Conservation (phyloP, 2,888 invertebrate species). For the Sturmia bella region DNA sequence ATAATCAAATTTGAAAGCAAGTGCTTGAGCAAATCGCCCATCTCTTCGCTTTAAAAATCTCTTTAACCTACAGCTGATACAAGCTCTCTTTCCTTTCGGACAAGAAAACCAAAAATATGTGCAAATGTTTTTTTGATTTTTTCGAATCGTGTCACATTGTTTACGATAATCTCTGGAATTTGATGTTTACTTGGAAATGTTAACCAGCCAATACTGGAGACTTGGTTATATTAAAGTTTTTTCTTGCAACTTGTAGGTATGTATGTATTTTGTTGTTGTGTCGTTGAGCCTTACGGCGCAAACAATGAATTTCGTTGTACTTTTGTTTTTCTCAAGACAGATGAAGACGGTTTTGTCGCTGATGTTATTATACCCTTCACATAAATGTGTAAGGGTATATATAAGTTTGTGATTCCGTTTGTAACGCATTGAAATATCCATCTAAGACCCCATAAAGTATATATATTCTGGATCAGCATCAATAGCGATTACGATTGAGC, state of each 20-base stretch:
- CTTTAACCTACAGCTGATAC: slow-evolving; percentile 29
- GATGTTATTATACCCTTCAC: too few relatives aligned
- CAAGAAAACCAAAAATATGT: slow-evolving; percentile 7
- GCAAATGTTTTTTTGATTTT: slow-evolving; percentile 3
- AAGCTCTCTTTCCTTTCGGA: slow-evolving; percentile 21
- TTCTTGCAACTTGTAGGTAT: slow-evolving; percentile 8
- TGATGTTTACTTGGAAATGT: slow-evolving; percentile 61
- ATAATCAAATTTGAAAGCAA: neutral
- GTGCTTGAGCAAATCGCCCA: neutral
- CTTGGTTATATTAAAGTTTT: slow-evolving; percentile 48
- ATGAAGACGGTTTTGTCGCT: slow-evolving; percentile 35
- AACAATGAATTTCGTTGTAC: slow-evolving; percentile 50
- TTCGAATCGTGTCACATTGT: slow-evolving; percentile 47
- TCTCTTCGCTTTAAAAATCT: slow-evolving; percentile 11
- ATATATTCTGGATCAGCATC: too few relatives aligned
- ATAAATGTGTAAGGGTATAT: too few relatives aligned
- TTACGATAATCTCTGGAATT: slow-evolving; percentile 53
- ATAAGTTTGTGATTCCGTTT: too few relatives aligned
- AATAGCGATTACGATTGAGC: too few relatives aligned
- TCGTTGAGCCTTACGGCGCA: slow-evolving; percentile 5
- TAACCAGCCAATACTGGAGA: slow-evolving; percentile 42
- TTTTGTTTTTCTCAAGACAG: slow-evolving; percentile 36
- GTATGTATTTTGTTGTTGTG: slow-evolving; percentile 37
- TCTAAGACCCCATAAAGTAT: too few relatives aligned
- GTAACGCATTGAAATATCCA: too few relatives aligned